Percentiles rank a stretch among this genome's conserved stretches.
Conservation (phyloP, 2,888 invertebrate species). For the Ophion obscuratus region DNA sequence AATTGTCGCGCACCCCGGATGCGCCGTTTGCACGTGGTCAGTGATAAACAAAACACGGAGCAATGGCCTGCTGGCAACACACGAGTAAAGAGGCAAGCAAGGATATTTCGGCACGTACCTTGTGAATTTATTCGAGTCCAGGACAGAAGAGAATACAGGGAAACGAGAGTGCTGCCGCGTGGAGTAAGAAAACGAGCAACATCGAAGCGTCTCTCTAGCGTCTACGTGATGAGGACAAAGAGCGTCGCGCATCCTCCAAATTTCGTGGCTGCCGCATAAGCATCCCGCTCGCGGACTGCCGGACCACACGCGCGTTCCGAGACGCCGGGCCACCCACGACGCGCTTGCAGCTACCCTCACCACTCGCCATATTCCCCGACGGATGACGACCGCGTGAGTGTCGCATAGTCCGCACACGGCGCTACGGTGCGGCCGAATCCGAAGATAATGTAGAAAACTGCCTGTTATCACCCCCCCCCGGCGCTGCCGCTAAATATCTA, state of each 20-base stretch:
- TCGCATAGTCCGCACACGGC: constrained; percentile 61
- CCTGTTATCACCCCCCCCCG: neutral
- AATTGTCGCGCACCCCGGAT: constrained; percentile 24
- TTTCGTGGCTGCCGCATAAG: constrained; percentile 70
- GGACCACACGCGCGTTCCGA: constrained; percentile 77
- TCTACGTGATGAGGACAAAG: constrained; percentile 71
- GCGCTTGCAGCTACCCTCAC: constrained; percentile 64
- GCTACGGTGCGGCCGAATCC: constrained; percentile 37
- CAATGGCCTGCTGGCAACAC: constrained; percentile 36
- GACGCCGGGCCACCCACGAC: constrained; percentile 79
- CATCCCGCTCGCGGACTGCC: constrained; percentile 74
- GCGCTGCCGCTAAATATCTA: too few species aligned
- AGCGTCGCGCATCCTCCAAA: constrained; percentile 75
- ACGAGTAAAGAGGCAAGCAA: neutral
- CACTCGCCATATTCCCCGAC: constrained; percentile 46
- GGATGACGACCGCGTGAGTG: constrained; percentile 58
- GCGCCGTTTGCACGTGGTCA: constrained; percentile 55
- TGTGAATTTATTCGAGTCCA: constrained; percentile 34
- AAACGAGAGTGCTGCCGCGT: constrained; percentile 30
- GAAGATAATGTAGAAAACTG: neutral
- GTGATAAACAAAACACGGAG: constrained; percentile 60
- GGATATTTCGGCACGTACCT: constrained; percentile 41
- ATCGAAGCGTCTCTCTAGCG: constrained; percentile 70
- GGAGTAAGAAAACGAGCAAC: constrained; percentile 52
- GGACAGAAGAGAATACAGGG: constrained; percentile 7